Evolutionary conservation across 2,888 invertebrate genomes (phyloP), one percentile per base, ranked within the genome.

Genomic region (Alitta virens): DNA sequence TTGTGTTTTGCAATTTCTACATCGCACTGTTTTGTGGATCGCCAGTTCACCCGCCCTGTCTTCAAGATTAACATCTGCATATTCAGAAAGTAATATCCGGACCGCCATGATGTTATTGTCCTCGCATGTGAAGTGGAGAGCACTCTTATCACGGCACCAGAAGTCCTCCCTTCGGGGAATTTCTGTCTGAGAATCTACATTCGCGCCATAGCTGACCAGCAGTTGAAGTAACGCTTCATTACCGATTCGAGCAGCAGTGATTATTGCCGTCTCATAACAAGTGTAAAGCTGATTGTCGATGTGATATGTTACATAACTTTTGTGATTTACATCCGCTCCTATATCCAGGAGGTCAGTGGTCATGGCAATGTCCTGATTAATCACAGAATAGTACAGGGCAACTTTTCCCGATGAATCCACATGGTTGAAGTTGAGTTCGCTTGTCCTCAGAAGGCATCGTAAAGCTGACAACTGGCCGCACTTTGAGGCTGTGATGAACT

Each of bases 101-200:
- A 70, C 68, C 38, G 62, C 62, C 12, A 64, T 65, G 7, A 65
- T 56, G 33, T 64, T 52, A 9, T 53, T 27, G 9, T 62, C 58
- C 42, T 69, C 66, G 59, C 68, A 69, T 1, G 69, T 69, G 43
- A 63, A 63, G 53, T 70, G 70, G 25, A 70, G 56, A n/a, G 70
- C 65, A 25, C 62, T 56, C 24, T 49, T 50, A 38, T 68, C 68
- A 12, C 51, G 27, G 7, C 54, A 16, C 18, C 27, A 18, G n/a
- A 56, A 52, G 23, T 49, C 54, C 5, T 61, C 42, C 2, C 56
- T 38, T 2, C 26, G 23, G 16, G 55, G 59, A 23, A 56, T 46
- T 33, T 59, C 46, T 2, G 59, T 40, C 26, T 62, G 61, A 1
- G 40, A 43, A 38, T 63, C 54, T 1, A 53, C 21, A 55, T 67